Evolutionary conservation across 2,888 invertebrate genomes (phyloP).

Genomic region (Pogonocherus hispidulus): DNA sequence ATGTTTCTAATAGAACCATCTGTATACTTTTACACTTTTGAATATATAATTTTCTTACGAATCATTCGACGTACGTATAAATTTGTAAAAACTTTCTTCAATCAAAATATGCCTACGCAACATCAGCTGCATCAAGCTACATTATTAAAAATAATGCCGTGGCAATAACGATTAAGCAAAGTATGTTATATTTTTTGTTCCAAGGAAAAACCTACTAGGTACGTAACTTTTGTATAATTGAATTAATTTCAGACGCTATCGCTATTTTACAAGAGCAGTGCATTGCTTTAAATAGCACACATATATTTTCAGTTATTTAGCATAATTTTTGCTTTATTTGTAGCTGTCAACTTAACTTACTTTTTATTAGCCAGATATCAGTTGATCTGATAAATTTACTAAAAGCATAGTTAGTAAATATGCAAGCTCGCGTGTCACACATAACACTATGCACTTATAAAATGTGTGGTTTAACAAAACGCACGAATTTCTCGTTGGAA

Average conservation of each 20-base stretch:
- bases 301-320: background rate
- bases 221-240: no score
- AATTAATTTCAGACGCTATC: constrained; percentile 4
- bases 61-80: no score
- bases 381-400: background rate
- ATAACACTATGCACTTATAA: background rate
- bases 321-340: constrained; percentile 5
- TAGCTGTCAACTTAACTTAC: background rate
- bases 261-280: background rate
- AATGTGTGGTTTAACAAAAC: background rate
- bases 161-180: background rate
- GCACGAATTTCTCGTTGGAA: background rate
- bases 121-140: no score
- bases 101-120: no score
- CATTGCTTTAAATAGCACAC: background rate
- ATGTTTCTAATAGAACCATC: no score
- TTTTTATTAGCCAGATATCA: background rate
- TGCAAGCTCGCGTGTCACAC: background rate
- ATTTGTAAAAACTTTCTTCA: no score
- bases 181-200: background rate
- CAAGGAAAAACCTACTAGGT: no score
- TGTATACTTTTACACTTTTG: no score
- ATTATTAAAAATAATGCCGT: background rate
- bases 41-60: no score
- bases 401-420: constrained; percentile 3